Evolutionary conservation across 1,140 invertebrate genomes (phyloP).

Genomic region (Eueides isabella): DNA sequence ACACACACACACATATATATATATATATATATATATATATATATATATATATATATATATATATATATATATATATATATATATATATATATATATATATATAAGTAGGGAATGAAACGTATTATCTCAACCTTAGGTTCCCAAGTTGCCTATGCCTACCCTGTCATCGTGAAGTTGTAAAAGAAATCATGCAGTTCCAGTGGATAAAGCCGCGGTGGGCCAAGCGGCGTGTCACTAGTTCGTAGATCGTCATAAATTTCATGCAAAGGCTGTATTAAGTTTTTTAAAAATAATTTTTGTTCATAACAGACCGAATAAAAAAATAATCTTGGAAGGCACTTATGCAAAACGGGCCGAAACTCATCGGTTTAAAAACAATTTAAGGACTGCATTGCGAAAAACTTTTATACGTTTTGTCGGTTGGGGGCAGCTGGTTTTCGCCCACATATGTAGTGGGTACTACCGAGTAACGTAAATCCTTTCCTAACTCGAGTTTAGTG

Average conservation of each 20-base stretch:
- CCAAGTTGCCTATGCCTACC: too few relatives aligned
- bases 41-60: too few relatives aligned
- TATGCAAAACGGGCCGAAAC: slow-evolving; percentile 36
- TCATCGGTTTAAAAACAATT: slow-evolving; percentile 51
- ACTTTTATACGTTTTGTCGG: slow-evolving; percentile 73
- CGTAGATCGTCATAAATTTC: neutral
- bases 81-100: too few relatives aligned
- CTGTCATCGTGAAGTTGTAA: too few relatives aligned
- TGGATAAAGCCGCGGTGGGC: too few relatives aligned
- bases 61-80: too few relatives aligned
- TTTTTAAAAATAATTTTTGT: slow-evolving; percentile 3
- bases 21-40: too few relatives aligned
- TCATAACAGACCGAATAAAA: slow-evolving; percentile 14
- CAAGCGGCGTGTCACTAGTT: too few relatives aligned
- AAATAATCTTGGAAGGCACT: slow-evolving; percentile 38
- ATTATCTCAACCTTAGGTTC: too few relatives aligned
- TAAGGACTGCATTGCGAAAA: slow-evolving; percentile 71
- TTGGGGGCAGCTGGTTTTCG: slow-evolving; percentile 46
- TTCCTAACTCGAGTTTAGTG: slow-evolving; percentile 78
- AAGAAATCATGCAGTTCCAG: too few relatives aligned
- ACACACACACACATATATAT: too few relatives aligned
- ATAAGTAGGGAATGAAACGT: too few relatives aligned
- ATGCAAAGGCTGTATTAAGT: neutral
- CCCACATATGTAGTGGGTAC: slow-evolving; percentile 48
- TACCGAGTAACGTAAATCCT: slow-evolving; percentile 70